Conservation (phyloP, 2,797 vertebrate genomes). For the Ctenosaura bakeri region DNA sequence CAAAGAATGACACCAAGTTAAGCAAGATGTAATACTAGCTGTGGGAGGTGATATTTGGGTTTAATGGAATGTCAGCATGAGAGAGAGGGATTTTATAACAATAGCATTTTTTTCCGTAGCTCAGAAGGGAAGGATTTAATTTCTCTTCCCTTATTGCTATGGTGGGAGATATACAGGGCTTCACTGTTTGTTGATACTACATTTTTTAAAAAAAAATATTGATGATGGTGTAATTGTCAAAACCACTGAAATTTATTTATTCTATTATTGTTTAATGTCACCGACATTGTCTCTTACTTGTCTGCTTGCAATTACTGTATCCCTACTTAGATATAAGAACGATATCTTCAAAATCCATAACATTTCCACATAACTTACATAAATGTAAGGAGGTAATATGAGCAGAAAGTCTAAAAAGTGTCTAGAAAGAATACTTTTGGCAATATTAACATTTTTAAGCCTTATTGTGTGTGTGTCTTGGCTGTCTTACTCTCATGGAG, state of each 20-base stretch:
- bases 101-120: background rate
- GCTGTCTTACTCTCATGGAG: no score
- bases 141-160: background rate
- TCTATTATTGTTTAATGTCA: no score
- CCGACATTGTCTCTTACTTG: background rate
- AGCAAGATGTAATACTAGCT: background rate
- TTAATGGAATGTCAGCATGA: background rate
- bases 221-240: background rate
- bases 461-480: no score
- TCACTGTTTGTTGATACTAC: background rate
- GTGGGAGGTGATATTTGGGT: background rate
- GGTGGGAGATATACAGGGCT: background rate
- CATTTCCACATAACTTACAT: no score
- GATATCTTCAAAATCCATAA: background rate
- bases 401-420: background rate
- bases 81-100: background rate
- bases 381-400: no score
- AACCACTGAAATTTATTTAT: no score
- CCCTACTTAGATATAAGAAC: background rate
- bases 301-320: background rate
- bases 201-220: background rate
- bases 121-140: background rate
- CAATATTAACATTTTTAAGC: background rate
- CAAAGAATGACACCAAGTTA: background rate
- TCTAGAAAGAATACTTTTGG: background rate